Evolutionary conservation across 2,888 invertebrate species (phyloP).

Genomic region (Caenorhabditis panamensis): DNA sequence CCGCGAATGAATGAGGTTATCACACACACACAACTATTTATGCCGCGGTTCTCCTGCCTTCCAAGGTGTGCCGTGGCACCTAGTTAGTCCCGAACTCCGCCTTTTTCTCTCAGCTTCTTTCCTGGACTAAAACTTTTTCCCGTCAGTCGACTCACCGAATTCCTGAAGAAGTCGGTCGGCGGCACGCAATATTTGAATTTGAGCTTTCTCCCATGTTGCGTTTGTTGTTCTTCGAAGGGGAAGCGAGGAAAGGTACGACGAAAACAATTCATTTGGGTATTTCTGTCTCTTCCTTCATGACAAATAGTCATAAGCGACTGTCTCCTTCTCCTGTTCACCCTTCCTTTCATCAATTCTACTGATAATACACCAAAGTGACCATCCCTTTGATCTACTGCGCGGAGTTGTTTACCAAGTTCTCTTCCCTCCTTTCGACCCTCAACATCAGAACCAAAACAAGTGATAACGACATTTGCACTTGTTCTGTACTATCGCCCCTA

Average conservation of each 20-base stretch:
- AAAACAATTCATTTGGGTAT: constrained; percentile 52
- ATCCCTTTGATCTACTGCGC: background rate
- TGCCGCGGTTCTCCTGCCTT: background rate
- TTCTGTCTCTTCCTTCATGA: constrained; percentile 15
- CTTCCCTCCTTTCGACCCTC: constrained; percentile 17
- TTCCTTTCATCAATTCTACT: background rate
- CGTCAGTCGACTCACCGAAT: constrained; percentile 19
- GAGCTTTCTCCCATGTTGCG: constrained; percentile 57
- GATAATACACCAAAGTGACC: constrained; percentile 3
- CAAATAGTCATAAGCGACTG: constrained; percentile 15
- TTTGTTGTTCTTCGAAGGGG: constrained; percentile 48
- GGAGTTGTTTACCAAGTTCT: constrained; percentile 28
- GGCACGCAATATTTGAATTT: constrained; percentile 61
- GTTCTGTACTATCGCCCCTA: constrained; percentile 7
- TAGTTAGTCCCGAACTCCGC: background rate
- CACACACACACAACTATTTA: constrained; percentile 12
- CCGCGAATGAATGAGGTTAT: constrained; percentile 12
- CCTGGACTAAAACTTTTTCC: constrained; percentile 6
- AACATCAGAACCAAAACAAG: constrained; percentile 32
- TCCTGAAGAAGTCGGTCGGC: constrained; percentile 54
- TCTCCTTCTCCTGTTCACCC: background rate
- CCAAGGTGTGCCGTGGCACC: constrained; percentile 5
- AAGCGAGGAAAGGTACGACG: constrained; percentile 44
- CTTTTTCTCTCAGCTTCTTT: background rate
- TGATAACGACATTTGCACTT: constrained; percentile 38